These are phyloP conservation scores for Panthera tigris DNA, from an alignment of 2,113 vertebrate species.

Conservation along the genomic window DNA sequence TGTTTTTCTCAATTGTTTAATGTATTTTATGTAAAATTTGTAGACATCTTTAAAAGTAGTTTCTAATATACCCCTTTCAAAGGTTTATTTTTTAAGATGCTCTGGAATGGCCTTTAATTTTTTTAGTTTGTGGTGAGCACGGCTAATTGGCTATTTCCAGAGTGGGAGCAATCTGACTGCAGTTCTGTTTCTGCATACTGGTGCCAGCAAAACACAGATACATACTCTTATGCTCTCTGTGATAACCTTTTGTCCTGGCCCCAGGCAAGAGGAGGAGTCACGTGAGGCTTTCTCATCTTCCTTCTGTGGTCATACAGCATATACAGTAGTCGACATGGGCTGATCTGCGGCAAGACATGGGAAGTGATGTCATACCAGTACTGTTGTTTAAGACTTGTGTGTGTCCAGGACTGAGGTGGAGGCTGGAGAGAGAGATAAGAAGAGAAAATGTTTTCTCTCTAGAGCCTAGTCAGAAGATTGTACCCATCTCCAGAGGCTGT, in stretches of 20 bases:
- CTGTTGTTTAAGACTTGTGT: neutral
- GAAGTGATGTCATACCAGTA: neutral
- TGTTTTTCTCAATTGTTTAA: neutral
- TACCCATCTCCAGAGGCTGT: neutral
- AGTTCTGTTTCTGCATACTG: neutral
- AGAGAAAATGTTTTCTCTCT: neutral
- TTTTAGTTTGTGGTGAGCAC: neutral
- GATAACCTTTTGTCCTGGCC: neutral
- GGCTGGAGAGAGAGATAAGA: neutral
- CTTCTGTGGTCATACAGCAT: neutral
- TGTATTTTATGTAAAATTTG: neutral
- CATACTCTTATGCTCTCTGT: neutral
- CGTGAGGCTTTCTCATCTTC: neutral
- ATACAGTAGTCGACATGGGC: neutral
- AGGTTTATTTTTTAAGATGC: neutral
- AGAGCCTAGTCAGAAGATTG: neutral
- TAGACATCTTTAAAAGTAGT: neutral
- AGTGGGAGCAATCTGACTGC: neutral
- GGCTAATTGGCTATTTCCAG: conserved; percentile 5
- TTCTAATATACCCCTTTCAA: neutral
- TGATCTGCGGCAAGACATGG: neutral
- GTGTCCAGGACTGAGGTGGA: neutral
- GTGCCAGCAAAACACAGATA: neutral
- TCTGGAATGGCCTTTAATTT: neutral
- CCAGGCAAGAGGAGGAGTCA: neutral